These are phyloP conservation scores for Sinocyclocheilus grahami DNA, from an alignment of 2,113 vertebrate species.

Conservation along the genomic window DNA sequence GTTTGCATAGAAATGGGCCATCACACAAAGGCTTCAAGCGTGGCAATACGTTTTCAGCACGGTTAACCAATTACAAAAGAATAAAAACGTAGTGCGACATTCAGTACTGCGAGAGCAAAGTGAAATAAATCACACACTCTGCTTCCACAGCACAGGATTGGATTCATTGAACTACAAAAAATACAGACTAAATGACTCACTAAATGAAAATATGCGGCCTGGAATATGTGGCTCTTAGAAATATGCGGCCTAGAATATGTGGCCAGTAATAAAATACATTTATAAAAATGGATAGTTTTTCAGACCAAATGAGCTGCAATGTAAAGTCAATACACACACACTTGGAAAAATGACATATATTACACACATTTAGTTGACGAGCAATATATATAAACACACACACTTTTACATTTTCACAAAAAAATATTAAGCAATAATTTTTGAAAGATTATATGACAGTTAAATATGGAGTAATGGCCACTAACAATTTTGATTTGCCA, in stretches of 20 bases:
- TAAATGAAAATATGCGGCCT: not conserved
- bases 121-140: slow-evolving; percentile 7
- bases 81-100: slow-evolving; percentile 56
- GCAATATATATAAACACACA: not conserved
- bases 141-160: not conserved
- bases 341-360: not conserved
- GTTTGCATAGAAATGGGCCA: slow-evolving; percentile 60
- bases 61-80: slow-evolving; percentile 62
- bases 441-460: too few species aligned
- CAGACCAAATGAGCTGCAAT: not conserved
- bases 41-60: slow-evolving; percentile 54
- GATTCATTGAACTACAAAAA: slow-evolving; percentile 8
- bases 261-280: not conserved
- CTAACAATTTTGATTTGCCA: too few species aligned
- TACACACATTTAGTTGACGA: not conserved
- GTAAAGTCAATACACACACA: not conserved
- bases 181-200: not conserved
- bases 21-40: slow-evolving; percentile 44
- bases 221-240: too few species aligned
- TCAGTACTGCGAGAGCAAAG: slow-evolving; percentile 50
- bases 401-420: not conserved
- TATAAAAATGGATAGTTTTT: not conserved
- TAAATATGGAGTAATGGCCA: too few species aligned
- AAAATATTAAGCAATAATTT: not conserved
- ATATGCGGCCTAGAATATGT: not conserved